Evolutionary conservation across 2,797 vertebrate species (phyloP), one percentile per base, ranked within the genome.

Genomic region (Cuniculus paca): DNA sequence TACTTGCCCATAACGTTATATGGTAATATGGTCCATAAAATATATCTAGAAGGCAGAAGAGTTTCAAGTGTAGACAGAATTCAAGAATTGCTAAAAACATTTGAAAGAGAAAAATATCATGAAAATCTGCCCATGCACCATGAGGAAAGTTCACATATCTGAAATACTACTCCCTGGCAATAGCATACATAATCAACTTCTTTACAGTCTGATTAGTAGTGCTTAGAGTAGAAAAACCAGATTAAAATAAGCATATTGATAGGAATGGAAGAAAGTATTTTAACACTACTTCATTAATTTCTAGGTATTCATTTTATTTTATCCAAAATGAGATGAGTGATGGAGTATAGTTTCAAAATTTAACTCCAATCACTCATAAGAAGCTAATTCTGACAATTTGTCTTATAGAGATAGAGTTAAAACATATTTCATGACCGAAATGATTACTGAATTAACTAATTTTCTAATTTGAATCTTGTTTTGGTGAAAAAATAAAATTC

Each of bases 371-470:
- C 13, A 36, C 16, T 78, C 34, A 22, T 77, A 65, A 61, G 28
- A 93, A 79, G 70, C 19, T 20, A 94, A 52, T 79, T 83, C 2
- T 8, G 95, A 68, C 24, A 89, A 79, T 7, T 83, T 89, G 61
- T 24, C 4, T 22, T 75, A 28, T 24, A 78, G 19, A 74, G 14
- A 89, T 75, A 34, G 4, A 60, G 14, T 54, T 60, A 79, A 45
- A 60, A 86, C 50, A 88, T 78, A 90, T 92, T 90, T 89, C 70
- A 58, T 65, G 34, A 56, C 48, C 91, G 14, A 80, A 88, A n/a
- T 89, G 11, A 80, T 6, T 26, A 74, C 74, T 6, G 11, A 2
- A 90, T 72, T 16, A 19, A 50, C 50, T 28, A 90, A 70, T 72
- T 88, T 95, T 90, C 19, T 83, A 63, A 20, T 70, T 63, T 80